Conservation (phyloP, 2,113 vertebrate genomes). For the Alouatta palliata region DNA sequence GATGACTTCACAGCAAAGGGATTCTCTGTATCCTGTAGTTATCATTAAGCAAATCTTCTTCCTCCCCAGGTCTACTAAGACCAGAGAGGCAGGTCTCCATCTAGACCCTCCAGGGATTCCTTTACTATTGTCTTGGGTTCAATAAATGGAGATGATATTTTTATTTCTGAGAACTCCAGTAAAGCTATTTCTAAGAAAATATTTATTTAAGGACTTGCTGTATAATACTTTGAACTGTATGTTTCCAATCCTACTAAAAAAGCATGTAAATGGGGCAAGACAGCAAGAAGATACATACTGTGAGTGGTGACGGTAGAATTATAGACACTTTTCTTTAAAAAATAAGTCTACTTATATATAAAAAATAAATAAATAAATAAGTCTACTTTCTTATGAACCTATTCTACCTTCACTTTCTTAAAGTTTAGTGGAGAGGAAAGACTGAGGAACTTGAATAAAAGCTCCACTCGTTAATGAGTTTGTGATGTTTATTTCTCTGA, state of each 20-base stretch:
- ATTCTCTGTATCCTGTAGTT: background rate
- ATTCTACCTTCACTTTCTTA: background rate
- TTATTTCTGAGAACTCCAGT: background rate
- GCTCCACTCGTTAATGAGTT: background rate
- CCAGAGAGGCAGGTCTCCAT: background rate
- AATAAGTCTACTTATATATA: background rate
- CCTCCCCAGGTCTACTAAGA: background rate
- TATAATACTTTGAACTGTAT: background rate
- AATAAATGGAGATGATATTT: background rate
- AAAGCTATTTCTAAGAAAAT: background rate
- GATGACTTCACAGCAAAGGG: background rate
- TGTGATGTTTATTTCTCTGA: background rate
- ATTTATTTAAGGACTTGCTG: background rate
- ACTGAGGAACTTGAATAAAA: background rate
- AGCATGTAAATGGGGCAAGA: background rate
- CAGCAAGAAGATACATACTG: background rate
- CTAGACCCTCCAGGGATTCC: background rate
- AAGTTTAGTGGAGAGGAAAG: background rate
- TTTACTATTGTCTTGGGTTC: background rate
- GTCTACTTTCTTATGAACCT: background rate
- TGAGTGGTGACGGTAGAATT: background rate
- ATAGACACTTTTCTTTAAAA: background rate
- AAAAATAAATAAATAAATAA: no score
- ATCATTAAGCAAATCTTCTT: background rate
- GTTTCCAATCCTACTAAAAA: background rate